phyloP scores from a whole-genome alignment of 1,140 invertebrate species.

The Manduca sexta region DNA sequence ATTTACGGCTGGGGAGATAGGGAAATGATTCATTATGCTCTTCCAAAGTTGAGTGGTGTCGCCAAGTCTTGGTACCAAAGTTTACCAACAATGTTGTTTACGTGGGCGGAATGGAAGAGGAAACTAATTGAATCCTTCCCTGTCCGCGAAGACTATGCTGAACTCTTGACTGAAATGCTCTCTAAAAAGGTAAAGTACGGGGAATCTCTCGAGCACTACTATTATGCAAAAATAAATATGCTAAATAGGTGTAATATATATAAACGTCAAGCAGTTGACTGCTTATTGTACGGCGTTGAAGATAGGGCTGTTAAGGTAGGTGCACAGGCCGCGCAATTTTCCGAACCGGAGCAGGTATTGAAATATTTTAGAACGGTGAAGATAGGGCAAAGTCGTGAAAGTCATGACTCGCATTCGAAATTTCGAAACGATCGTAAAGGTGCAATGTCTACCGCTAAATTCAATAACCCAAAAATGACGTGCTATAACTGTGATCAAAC shows the following conservation, averaged over 20 bases:
- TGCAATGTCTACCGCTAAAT: background rate
- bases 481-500: background rate
- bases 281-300: constrained; percentile 17
- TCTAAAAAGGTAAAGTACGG: constrained; percentile 12
- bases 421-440: no score
- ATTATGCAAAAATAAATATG: constrained; percentile 22
- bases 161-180: constrained; percentile 29
- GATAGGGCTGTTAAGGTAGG: constrained; percentile 13
- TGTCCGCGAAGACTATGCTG: constrained; percentile 20
- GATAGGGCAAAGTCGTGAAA: background rate
- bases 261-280: constrained; percentile 17
- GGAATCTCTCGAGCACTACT: constrained; percentile 20
- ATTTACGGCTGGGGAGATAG: constrained; percentile 5
- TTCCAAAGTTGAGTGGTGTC: constrained; percentile 34
- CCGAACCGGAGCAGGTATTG: constrained; percentile 14
- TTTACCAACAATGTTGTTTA: constrained; percentile 24
- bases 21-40: constrained; percentile 17
- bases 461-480: background rate
- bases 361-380: constrained; percentile 17
- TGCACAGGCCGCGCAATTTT: constrained; percentile 14
- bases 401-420: no score
- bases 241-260: constrained; percentile 18
- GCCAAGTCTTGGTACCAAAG: constrained; percentile 40
- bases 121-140: constrained; percentile 37
- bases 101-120: constrained; percentile 44